Base-by-base conservation (phyloP, 2,113 vertebrate species). In the Podarcis muralis region DNA sequence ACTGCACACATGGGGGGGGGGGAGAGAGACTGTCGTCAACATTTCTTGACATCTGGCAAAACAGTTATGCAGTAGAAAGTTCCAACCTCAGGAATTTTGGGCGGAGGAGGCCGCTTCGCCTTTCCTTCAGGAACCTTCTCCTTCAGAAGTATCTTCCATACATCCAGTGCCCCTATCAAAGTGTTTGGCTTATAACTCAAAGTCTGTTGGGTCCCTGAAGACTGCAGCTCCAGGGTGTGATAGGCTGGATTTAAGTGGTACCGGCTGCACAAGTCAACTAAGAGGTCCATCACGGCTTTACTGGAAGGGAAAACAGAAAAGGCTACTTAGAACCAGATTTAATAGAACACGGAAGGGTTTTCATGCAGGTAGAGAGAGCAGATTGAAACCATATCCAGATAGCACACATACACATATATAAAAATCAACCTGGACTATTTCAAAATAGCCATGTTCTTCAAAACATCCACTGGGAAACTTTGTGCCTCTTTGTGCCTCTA, bases 271-370 rank as follows among this genome's bases (percentile, higher is more conserved):
- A 99, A 95, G 59, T 99, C 99, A n/a, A 99, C 98, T 95, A 99
- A 94, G 0, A 99, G 93, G 95, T 99, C 99, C 98, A 99, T 99
- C 97, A 99, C 97, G 57, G 99, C 98, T 94, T 98, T 98, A 95
- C 99, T 99, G 97, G 18, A 96, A 92, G 88, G 68, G 84, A 94
- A 81, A 43, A 90, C 43, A 91, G 81, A 25, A 40, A 3, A 27
- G 18, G 77, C 75, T 48, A 83, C 59, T 76, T 25, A 76, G 59
- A 76, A 83, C 68, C n/a, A 53, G 6, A 2, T 35, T 25, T 72
- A 30, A 22, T 72, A 53, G 20, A 37, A 40, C 8, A 74, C 68
- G 80, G 35, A 25, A 32, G 27, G 37, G n/a, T 53, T 72, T 27
- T 81, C n/a, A 81, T 35, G 78, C 16, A 18, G 53, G 20, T n/a